Percentiles rank a stretch among this genome's conserved stretches.
Evolutionary conservation across 2,113 vertebrate species (phyloP).

Genomic region (Clarias batrachus): DNA sequence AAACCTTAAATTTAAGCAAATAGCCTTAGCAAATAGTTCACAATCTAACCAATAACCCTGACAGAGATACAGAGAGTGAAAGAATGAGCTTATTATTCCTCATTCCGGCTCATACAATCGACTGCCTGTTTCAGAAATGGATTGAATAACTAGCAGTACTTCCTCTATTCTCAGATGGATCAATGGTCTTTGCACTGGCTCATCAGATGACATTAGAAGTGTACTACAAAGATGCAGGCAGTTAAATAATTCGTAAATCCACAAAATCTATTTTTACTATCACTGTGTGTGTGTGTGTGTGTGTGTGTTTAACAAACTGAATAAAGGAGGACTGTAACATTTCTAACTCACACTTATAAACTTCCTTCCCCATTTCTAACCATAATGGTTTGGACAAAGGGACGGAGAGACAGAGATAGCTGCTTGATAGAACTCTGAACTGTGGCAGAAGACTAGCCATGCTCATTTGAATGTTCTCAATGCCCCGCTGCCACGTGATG

Average conservation of each 20-base stretch:
- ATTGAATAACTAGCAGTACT: slow-evolving; percentile 13
- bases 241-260: neutral
- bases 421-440: neutral
- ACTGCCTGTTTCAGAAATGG: slow-evolving; percentile 30
- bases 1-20: neutral
- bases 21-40: neutral
- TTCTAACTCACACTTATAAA: neutral
- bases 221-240: too few species aligned
- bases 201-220: neutral
- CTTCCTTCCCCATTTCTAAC: neutral
- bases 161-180: slow-evolving; percentile 8
- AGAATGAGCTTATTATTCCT: slow-evolving; percentile 2
- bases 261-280: neutral
- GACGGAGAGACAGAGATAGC: neutral
- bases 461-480: slow-evolving; percentile 21
- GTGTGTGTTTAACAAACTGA: neutral
- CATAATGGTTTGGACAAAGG: too few species aligned
- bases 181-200: neutral
- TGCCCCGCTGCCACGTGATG: neutral
- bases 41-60: neutral
- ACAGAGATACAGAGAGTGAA: neutral
- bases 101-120: slow-evolving; percentile 23
- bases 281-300: too few species aligned
- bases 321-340: neutral
- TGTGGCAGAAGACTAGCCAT: too few species aligned